phyloP scores from a whole-genome alignment of 2,797 vertebrate species.

The Kryptopterus vitreolus region DNA sequence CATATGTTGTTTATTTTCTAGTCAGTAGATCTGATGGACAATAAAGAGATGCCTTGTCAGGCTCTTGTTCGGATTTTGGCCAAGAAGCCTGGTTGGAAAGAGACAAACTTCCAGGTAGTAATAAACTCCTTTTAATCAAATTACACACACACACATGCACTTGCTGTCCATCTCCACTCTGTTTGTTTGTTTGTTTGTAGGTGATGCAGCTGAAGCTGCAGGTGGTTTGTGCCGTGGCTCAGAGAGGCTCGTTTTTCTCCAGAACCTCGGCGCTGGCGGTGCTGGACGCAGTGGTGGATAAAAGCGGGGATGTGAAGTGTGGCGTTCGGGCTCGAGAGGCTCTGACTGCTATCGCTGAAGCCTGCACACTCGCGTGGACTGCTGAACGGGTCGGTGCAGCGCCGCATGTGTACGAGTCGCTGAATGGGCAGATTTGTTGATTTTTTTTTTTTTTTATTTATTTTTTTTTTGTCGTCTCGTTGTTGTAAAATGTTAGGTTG shows the following conservation, averaged over 20 bases:
- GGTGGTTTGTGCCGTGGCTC: slow-evolving; percentile 86
- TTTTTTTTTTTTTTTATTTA: too few species aligned
- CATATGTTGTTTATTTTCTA: slow-evolving; percentile 59
- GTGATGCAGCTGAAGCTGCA: slow-evolving; percentile 98
- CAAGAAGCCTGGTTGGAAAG: slow-evolving; percentile 98
- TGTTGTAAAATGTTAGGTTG: slow-evolving; percentile 73
- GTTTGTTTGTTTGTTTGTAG: background rate
- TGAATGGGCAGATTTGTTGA: too few species aligned
- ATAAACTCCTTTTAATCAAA: background rate
- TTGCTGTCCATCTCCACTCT: background rate
- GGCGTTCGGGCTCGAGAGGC: slow-evolving; percentile 91
- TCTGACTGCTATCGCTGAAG: slow-evolving; percentile 88
- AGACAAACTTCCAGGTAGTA: slow-evolving; percentile 99
- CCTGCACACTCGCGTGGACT: slow-evolving; percentile 89
- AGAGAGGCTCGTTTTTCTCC: slow-evolving; percentile 87
- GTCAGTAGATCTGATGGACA: slow-evolving; percentile 93
- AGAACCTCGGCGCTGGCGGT: slow-evolving; percentile 90
- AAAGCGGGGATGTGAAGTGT: slow-evolving; percentile 94
- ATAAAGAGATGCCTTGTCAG: slow-evolving; percentile 89
- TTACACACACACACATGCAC: too few species aligned
- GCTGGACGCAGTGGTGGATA: slow-evolving; percentile 92
- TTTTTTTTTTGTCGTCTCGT: too few species aligned
- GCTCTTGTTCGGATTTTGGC: slow-evolving; percentile 94
- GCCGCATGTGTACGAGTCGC: background rate
- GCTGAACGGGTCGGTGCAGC: slow-evolving; percentile 84